These are phyloP conservation scores for Rhodophaea formosa DNA, from an alignment of 2,888 invertebrate species.

Conservation along the genomic window DNA sequence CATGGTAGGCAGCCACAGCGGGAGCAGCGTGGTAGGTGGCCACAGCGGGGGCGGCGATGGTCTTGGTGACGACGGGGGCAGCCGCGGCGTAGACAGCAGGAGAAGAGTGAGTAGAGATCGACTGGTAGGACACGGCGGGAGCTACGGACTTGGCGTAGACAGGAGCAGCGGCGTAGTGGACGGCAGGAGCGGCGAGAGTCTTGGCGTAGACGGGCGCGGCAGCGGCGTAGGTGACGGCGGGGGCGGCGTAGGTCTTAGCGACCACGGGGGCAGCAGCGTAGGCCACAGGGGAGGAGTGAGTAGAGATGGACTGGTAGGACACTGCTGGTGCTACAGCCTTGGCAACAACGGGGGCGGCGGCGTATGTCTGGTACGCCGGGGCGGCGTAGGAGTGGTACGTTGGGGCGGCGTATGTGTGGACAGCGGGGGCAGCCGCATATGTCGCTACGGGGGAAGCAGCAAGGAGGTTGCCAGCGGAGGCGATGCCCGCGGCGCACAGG, in stretches of 20 bases:
- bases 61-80: constrained; percentile 37
- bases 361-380: constrained; percentile 31
- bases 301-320: constrained; percentile 40
- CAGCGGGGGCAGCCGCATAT: constrained; percentile 16
- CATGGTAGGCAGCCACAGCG: constrained; percentile 32
- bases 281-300: constrained; percentile 42
- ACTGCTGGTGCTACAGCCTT: constrained; percentile 63
- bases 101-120: constrained; percentile 58
- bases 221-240: constrained; percentile 41
- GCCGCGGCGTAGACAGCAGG: constrained; percentile 56
- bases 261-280: constrained; percentile 67
- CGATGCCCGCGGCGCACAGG: constrained; percentile 81
- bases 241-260: constrained; percentile 47
- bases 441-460: constrained; percentile 50
- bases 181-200: constrained; percentile 16
- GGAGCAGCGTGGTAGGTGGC: constrained; percentile 45
- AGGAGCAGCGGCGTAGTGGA: constrained; percentile 36
- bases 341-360: constrained; percentile 44
- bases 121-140: constrained; percentile 46
- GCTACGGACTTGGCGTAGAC: constrained; percentile 45
- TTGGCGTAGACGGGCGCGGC: constrained; percentile 29
- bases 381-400: constrained; percentile 34
- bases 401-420: constrained; percentile 36
- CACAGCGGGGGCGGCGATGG: constrained; percentile 44
- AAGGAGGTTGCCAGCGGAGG: constrained; percentile 81